Conservation (phyloP, 2,797 vertebrate genomes). For the Oceanodroma leucorhoa region DNA sequence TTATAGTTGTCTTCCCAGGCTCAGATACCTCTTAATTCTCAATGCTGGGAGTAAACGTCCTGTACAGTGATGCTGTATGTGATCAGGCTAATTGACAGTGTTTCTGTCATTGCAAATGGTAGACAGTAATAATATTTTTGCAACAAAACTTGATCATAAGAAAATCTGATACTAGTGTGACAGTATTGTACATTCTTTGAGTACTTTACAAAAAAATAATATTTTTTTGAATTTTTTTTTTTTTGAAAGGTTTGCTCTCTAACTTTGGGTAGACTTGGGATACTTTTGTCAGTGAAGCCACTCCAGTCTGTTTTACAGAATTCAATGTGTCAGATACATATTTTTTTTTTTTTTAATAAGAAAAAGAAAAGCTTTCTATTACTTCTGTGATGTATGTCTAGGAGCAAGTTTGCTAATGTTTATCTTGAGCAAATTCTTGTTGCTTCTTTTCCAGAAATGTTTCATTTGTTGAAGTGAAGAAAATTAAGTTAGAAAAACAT, state of each 20-base stretch:
- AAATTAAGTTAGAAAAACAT: neutral
- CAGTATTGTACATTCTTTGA: neutral
- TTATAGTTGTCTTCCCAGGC: neutral
- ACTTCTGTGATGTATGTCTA: neutral
- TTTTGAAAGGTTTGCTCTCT: neutral
- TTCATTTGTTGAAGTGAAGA: neutral
- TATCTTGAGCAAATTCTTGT: neutral
- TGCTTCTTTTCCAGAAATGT: neutral
- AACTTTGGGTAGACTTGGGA: neutral
- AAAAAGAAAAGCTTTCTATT: neutral
- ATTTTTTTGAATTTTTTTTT: neutral
- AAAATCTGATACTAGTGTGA: neutral
- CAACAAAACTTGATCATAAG: neutral
- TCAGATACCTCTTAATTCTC: neutral
- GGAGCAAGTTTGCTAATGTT: neutral
- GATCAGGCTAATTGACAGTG: neutral
- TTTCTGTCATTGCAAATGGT: neutral
- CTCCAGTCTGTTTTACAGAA: neutral
- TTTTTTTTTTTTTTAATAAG: neutral
- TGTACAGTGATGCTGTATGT: neutral
- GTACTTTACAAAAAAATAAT: neutral
- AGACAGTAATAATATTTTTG: neutral
- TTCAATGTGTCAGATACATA: neutral
- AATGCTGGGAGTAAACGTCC: neutral
- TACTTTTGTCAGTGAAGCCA: neutral